Base-by-base conservation (phyloP, 2,888 invertebrate genomes). In the Tridacna gigas region DNA sequence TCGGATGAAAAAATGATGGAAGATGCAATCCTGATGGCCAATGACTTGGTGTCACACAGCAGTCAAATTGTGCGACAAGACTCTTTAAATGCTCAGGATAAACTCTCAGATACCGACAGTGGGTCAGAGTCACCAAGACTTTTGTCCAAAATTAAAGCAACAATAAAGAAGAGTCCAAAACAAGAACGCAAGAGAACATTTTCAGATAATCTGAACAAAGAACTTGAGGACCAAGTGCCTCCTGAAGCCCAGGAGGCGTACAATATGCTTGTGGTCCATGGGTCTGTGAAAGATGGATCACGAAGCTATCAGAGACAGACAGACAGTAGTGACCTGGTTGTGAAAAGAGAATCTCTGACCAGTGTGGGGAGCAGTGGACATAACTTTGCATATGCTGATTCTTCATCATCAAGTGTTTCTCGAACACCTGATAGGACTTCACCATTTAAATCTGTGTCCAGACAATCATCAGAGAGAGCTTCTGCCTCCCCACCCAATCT, bases 171-270 rank as follows among this genome's bases (percentile, higher is more conserved):
- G 96, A 96, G 95, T 89, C 96, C 96, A 47, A 96, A 96, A 94
- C 95, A 95, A 18, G 97, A 97, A 92, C 96, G 97, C 20, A 90
- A 92, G 74, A 79, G 92, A 90, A 98, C 98, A 92, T 98, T 98
- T 94, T 97, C 98, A 65, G 98, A 98, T 92, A 98, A 98, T 95
- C 86, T 92, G 48, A 89, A 90, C 56, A 88, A 80, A 26, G 91
- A 92, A 25, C n/a, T 89, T 12, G 89, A 88, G 45, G 92, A 91
- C 18, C 91, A 91, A 97, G 97, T 22, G 96, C 97, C 90, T 96
- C 96, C 93, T 97, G 98, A 98, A 95, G 97, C 98, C 71, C 98
- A 98, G 94, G 97, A 97, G 93, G 99, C 98, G 0, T 99, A 99
- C 95, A 97, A 97, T 93, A 97, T 97, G 91, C 96, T 99, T 76